phyloP scores from a whole-genome alignment of 1,140 invertebrate species.

The Drosophila tristis region DNA sequence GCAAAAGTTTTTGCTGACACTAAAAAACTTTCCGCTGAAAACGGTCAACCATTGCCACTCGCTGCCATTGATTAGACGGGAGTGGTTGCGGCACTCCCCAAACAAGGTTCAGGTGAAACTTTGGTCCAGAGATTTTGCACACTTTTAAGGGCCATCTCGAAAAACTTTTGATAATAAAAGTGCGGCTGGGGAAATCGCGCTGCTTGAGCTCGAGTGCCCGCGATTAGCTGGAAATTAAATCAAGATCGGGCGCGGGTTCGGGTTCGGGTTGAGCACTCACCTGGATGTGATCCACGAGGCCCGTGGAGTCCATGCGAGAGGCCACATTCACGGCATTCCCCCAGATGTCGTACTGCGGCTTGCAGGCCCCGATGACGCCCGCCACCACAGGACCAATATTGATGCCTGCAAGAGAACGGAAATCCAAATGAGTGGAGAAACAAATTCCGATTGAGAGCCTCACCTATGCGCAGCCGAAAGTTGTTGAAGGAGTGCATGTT shows the following conservation, averaged over 20 bases:
- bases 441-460: slow-evolving; percentile 48
- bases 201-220: slow-evolving; percentile 14
- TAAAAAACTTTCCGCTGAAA: slow-evolving; percentile 70
- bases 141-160: background rate
- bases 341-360: slow-evolving; percentile 97
- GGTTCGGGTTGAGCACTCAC: slow-evolving; percentile 83
- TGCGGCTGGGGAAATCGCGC: background rate
- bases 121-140: slow-evolving; percentile 12
- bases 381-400: slow-evolving; percentile 98
- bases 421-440: background rate
- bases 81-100: slow-evolving; percentile 1
- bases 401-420: slow-evolving; percentile 88
- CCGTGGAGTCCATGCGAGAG: slow-evolving; percentile 94
- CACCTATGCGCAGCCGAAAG: slow-evolving; percentile 96
- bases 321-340: slow-evolving; percentile 96
- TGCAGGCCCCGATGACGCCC: slow-evolving; percentile 97
- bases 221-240: slow-evolving; percentile 43
- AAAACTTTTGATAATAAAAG: slow-evolving; percentile 12
- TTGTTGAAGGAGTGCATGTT: slow-evolving; percentile 99
- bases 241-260: background rate
- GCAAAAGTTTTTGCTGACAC: slow-evolving; percentile 42
- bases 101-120: slow-evolving; percentile 10
- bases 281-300: slow-evolving; percentile 92
- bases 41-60: slow-evolving; percentile 53
- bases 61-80: slow-evolving; percentile 42